phyloP scores from a whole-genome alignment of 2,113 vertebrate genomes.

The Syngnathus floridae region DNA sequence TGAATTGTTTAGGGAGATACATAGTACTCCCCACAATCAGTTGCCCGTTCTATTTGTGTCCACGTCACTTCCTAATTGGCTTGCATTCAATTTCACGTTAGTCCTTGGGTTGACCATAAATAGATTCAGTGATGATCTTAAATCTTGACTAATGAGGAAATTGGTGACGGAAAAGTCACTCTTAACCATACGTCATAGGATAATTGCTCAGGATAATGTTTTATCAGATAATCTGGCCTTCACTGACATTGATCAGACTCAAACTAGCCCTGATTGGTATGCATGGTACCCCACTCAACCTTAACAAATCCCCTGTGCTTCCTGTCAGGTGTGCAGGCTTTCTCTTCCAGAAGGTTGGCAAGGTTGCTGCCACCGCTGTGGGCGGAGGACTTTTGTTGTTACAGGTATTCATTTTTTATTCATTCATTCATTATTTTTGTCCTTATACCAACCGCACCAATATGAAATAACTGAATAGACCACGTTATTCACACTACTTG shows the following conservation, averaged over 20 bases:
- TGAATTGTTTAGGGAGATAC: too few species aligned
- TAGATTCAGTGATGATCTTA: too few species aligned
- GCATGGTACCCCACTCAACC: not conserved
- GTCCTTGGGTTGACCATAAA: too few species aligned
- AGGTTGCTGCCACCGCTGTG: slow-evolving; percentile 89
- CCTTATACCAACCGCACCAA: too few species aligned
- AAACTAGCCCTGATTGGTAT: not conserved
- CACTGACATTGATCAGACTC: not conserved
- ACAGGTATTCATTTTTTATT: slow-evolving; percentile 73
- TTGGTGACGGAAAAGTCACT: not conserved
- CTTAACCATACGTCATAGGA: not conserved
- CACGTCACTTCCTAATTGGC: not conserved
- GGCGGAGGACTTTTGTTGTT: slow-evolving; percentile 93
- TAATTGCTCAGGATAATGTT: not conserved
- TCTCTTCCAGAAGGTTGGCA: slow-evolving; percentile 96
- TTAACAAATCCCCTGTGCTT: not conserved
- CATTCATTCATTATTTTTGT: not conserved
- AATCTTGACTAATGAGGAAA: not conserved
- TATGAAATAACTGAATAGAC: too few species aligned
- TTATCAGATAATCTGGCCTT: not conserved
- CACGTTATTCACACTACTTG: too few species aligned
- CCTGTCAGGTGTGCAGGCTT: slow-evolving; percentile 91
- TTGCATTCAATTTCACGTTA: not conserved
- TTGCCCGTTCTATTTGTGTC: too few species aligned
- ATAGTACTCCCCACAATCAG: too few species aligned